Evolutionary conservation across 2,113 vertebrate species (phyloP), one percentile per base, ranked within the genome.

Genomic region (Syngnathus floridae): DNA sequence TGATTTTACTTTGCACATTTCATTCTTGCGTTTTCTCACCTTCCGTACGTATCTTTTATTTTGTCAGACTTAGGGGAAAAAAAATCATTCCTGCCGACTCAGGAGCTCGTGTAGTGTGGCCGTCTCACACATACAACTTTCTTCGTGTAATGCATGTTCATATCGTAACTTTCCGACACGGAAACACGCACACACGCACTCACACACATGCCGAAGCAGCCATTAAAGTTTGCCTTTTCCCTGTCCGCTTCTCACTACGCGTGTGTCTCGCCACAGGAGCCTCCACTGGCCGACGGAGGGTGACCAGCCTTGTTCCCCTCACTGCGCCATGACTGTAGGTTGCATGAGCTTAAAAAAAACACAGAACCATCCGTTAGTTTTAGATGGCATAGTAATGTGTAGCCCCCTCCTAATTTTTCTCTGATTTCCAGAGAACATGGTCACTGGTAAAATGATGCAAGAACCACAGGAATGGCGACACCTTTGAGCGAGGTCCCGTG

Each of bases 191-290:
- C 2, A 62, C 26, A n/a, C 3, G 16, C 38, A 40, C 41, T 2
- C 12, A 1, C 3, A 59, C 31, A 69, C 48, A 38, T 8, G 55
- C 9, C 58, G 16, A 68, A 5, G 64, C 4, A 12, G 57, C 56
- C 64, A 16, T 51, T 19, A 55, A n/a, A 16, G 7, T 7, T 26
- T 55, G 40, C 54, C 8, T 31, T 36, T 72, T 78, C 69, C 45
- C 65, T 70, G 37, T 48, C 74, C 14, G 76, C 36, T 62, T 69
- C 87, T 92, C 71, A 92, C 77, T 78, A 66, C 74, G 4, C 77
- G 7, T 87, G 5, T 88, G 11, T 90, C 69, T 90, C 54, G 65
- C 75, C 77, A 69, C 89, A 92, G 91, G 91, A 81, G 19, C 80
- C 64, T 82, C 67, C 19, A 59, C 64, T 61, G 41, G 55, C 73